phyloP scores from a whole-genome alignment of 2,888 invertebrate species.

The Chelonus formosanus region DNA sequence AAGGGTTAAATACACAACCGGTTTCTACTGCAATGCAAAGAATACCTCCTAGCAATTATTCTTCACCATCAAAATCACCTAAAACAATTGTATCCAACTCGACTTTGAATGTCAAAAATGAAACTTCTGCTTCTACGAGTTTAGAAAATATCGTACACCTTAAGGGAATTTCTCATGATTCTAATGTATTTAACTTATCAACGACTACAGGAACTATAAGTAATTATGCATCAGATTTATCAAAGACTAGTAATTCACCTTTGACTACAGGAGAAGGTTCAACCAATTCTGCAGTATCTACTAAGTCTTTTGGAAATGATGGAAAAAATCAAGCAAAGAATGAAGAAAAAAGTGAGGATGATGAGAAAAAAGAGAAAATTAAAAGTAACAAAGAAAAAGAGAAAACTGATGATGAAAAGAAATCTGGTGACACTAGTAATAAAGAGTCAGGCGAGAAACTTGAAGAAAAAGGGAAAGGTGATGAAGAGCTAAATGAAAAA shows the following conservation, averaged over 20 bases:
- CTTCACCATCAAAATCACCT: slow-evolving; percentile 47
- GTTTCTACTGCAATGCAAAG: slow-evolving; percentile 55
- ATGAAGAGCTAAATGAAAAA: background rate
- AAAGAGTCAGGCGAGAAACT: background rate
- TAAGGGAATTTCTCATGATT: background rate
- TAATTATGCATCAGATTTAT: slow-evolving; percentile 5
- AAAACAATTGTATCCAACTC: slow-evolving; percentile 25
- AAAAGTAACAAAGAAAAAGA: background rate
- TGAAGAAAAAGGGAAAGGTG: background rate
- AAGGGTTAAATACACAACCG: slow-evolving; percentile 45
- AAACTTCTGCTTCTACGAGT: slow-evolving; percentile 34
- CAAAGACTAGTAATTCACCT: background rate
- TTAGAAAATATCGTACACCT: background rate
- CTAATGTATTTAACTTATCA: background rate
- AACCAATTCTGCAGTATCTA: background rate
- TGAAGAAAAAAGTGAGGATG: background rate
- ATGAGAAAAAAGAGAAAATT: background rate
- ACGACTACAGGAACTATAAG: background rate
- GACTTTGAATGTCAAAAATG: slow-evolving; percentile 43
- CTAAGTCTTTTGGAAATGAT: background rate
- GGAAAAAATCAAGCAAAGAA: background rate
- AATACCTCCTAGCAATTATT: slow-evolving; percentile 56
- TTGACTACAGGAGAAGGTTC: background rate
- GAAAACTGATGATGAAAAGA: background rate
- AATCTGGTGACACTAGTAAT: background rate